phyloP scores from a whole-genome alignment of 2,888 invertebrate genomes.

The Epinotia nisella region DNA sequence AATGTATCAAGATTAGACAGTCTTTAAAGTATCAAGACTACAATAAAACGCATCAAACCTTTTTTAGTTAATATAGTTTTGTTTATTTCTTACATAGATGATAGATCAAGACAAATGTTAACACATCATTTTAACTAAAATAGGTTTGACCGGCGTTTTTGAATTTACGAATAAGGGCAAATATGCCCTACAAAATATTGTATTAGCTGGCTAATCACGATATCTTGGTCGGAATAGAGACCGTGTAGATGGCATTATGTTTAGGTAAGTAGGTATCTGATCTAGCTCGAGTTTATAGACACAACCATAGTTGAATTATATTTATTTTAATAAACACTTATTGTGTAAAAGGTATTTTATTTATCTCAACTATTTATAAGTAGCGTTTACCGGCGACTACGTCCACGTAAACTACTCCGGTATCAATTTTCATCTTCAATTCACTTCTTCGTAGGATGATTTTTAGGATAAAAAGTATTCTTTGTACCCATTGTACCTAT shows the following conservation, averaged over 20 bases:
- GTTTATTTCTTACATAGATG: not conserved
- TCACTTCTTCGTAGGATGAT: too few species aligned
- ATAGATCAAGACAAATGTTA: not conserved
- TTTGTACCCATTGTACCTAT: too few species aligned
- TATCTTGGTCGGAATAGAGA: slow-evolving; percentile 10
- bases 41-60: not conserved
- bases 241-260: slow-evolving; percentile 3
- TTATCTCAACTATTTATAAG: slow-evolving; percentile 14
- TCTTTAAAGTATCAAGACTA: not conserved
- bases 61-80: not conserved
- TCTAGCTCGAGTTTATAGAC: slow-evolving; percentile 25
- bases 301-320: slow-evolving; percentile 54
- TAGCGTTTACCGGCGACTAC: not conserved
- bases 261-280: slow-evolving; percentile 9
- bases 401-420: too few species aligned
- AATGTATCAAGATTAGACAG: not conserved
- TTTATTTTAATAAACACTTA: slow-evolving; percentile 64
- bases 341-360: slow-evolving; percentile 51
- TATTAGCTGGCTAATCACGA: slow-evolving; percentile 3
- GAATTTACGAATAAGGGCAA: not conserved
- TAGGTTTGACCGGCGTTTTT: not conserved
- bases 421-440: too few species aligned
- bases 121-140: not conserved
- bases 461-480: too few species aligned
- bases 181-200: too few species aligned